These are phyloP conservation scores for Eira barbara DNA, from an alignment of 2,113 vertebrate genomes.

Conservation along the genomic window DNA sequence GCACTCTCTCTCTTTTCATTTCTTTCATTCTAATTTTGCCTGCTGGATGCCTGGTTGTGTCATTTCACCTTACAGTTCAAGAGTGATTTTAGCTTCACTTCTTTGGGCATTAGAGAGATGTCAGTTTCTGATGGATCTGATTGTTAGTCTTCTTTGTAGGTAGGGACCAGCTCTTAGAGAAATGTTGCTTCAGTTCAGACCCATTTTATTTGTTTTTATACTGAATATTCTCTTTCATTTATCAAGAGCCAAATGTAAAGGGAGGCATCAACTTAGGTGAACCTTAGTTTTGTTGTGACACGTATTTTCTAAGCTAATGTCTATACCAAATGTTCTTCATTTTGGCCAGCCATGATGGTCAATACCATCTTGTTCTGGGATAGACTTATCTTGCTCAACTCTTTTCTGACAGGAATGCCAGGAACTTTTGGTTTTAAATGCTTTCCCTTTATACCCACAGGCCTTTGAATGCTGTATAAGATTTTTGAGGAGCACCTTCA, in stretches of 20 bases:
- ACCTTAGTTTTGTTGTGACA: background rate
- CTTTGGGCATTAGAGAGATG: background rate
- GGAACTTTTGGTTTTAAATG: background rate
- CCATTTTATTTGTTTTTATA: background rate
- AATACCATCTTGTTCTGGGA: background rate
- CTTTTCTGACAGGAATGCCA: background rate
- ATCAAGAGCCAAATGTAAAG: background rate
- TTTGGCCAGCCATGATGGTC: background rate
- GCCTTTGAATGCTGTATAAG: background rate
- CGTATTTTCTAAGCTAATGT: background rate
- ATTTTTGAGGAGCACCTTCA: background rate
- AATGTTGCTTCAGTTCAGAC: background rate
- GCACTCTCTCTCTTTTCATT: background rate
- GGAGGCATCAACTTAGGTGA: background rate
- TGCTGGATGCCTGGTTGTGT: background rate
- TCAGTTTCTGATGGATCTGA: background rate
- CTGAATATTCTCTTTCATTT: background rate
- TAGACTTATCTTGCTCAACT: background rate
- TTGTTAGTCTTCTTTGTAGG: background rate
- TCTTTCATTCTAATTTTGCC: background rate
- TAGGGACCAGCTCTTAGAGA: background rate
- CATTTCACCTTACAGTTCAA: background rate
- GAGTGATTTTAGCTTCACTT: background rate
- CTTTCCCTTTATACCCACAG: background rate
- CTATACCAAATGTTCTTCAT: background rate